These are phyloP conservation scores for Xyliphius kryptos DNA, from an alignment of 2,113 vertebrate genomes.

Conservation along the genomic window DNA sequence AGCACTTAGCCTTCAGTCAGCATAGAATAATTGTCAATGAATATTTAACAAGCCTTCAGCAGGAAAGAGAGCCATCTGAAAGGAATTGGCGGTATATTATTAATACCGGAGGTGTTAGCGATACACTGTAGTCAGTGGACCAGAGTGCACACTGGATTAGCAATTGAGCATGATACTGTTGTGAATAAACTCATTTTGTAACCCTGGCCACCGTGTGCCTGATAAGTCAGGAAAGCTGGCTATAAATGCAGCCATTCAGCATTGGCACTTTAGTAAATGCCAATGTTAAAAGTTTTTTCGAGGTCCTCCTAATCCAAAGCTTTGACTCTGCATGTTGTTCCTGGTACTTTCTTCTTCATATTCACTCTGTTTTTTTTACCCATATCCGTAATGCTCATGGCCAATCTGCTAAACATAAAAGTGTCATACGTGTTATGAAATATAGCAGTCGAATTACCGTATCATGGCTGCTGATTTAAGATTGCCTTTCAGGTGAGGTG, in stretches of 20 bases:
- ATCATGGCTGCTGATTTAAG: slow-evolving; percentile 80
- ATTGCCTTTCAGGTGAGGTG: slow-evolving; percentile 83
- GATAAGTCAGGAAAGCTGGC: too few species aligned
- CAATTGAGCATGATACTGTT: slow-evolving; percentile 41
- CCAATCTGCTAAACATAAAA: slow-evolving; percentile 75
- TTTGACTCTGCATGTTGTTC: too few species aligned
- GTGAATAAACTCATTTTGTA: slow-evolving; percentile 43
- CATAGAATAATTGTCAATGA: slow-evolving; percentile 74
- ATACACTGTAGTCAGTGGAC: slow-evolving; percentile 48
- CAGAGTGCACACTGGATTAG: slow-evolving; percentile 47
- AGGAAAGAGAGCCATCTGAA: slow-evolving; percentile 57
- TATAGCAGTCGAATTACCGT: slow-evolving; percentile 80
- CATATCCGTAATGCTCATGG: slow-evolving; percentile 61
- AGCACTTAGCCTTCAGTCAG: slow-evolving; percentile 63
- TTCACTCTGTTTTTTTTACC: slow-evolving; percentile 35
- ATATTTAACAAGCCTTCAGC: slow-evolving; percentile 72
- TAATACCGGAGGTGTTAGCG: slow-evolving; percentile 48
- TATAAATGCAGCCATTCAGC: too few species aligned
- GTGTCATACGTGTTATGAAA: slow-evolving; percentile 77
- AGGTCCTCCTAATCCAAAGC: too few species aligned
- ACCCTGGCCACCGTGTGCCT: too few species aligned
- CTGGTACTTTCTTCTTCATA: too few species aligned
- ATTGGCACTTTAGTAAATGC: too few species aligned
- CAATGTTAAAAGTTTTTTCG: too few species aligned
- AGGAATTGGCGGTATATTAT: slow-evolving; percentile 45